These are phyloP conservation scores for Tauraco erythrolophus DNA, from an alignment of 2,113 vertebrate species.

Conservation along the genomic window DNA sequence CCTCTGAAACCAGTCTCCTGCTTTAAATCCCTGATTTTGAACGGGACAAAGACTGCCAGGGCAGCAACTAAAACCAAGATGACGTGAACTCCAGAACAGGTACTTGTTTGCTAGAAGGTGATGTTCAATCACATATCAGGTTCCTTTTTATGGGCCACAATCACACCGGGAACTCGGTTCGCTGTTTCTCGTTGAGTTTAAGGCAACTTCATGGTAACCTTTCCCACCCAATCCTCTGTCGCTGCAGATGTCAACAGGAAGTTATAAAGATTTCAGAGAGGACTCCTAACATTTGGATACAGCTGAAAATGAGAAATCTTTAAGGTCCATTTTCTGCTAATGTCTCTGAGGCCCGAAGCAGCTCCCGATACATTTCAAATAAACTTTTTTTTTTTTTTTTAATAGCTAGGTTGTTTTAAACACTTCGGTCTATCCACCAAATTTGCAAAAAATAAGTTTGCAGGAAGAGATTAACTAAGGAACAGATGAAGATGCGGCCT, in stretches of 20 bases:
- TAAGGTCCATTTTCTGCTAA: background rate
- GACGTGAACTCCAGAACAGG: background rate
- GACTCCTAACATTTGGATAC: background rate
- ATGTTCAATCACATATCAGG: background rate
- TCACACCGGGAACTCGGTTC: background rate
- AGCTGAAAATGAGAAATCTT: background rate
- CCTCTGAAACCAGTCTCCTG: background rate
- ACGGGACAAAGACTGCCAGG: background rate
- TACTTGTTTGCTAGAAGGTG: background rate
- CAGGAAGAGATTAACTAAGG: background rate
- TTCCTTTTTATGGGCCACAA: rapidly evolving
- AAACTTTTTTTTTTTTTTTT: background rate
- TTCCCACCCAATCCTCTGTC: background rate
- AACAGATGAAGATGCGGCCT: background rate
- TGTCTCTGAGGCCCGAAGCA: background rate
- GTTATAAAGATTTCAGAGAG: background rate
- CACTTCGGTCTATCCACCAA: background rate
- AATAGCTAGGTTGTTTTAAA: background rate
- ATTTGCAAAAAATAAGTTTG: background rate
- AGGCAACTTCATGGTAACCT: background rate
- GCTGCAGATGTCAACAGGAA: background rate
- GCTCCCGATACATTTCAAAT: background rate
- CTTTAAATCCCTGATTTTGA: background rate
- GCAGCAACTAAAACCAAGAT: background rate
- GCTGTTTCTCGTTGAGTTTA: background rate